Evolutionary conservation across 2,888 invertebrate genomes (phyloP).

Genomic region (Cataglyphis altisquamis): DNA sequence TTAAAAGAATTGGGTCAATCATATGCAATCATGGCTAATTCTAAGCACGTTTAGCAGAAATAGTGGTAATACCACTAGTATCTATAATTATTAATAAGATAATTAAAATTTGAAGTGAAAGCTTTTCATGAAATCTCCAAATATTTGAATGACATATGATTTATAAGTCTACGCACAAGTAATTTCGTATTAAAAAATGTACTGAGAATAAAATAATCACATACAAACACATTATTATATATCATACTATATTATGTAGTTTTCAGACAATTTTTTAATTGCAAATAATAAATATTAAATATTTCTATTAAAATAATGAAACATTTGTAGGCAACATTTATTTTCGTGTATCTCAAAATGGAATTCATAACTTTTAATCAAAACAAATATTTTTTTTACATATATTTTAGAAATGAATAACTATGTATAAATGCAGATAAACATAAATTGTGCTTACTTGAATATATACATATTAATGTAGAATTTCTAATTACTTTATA

Average conservation of each 20-base stretch:
- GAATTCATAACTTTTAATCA: not conserved
- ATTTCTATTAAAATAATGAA: constrained; percentile 3
- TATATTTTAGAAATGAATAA: not conserved
- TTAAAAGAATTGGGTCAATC: constrained; percentile 77
- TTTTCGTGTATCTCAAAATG: not conserved
- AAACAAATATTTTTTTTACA: not conserved
- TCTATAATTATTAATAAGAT: constrained; percentile 56
- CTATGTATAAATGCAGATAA: not conserved
- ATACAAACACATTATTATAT: not conserved
- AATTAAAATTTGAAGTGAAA: constrained; percentile 62
- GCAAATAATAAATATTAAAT: too few species aligned
- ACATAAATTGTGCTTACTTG: not conserved
- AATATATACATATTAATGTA: not conserved
- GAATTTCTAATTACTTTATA: not conserved
- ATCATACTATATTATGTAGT: not conserved
- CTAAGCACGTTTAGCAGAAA: constrained; percentile 68
- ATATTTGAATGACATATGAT: not conserved
- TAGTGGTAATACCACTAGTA: constrained; percentile 67
- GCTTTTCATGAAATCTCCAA: constrained; percentile 55
- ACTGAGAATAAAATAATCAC: not conserved
- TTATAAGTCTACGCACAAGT: not conserved
- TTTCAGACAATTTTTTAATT: not conserved
- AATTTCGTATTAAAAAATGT: not conserved
- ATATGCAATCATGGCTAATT: constrained; percentile 75
- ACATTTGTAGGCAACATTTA: not conserved